These are phyloP conservation scores for Barbus barbus DNA, from an alignment of 2,113 vertebrate genomes.

Conservation along the genomic window DNA sequence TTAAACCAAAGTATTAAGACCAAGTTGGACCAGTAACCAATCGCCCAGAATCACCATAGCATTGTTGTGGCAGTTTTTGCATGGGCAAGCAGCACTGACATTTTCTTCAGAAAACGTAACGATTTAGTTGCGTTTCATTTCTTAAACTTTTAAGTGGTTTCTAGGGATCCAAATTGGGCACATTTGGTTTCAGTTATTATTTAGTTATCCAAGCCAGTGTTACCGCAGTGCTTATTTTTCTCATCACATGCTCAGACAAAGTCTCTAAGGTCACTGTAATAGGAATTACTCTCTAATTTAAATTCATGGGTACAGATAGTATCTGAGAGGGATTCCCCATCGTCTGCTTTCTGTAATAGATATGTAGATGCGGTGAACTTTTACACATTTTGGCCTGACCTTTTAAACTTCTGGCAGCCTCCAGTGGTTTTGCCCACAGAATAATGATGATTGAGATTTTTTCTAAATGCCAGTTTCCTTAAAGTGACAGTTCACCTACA, in stretches of 20 bases:
- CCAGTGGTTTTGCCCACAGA: background rate
- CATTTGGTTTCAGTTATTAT: background rate
- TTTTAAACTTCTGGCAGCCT: background rate
- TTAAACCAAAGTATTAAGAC: background rate
- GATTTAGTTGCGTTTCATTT: background rate
- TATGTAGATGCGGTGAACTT: conserved; percentile 3
- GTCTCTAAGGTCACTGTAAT: background rate
- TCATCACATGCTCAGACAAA: background rate
- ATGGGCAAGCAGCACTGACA: background rate
- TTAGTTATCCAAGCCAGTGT: conserved; percentile 5
- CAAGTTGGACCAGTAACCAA: background rate
- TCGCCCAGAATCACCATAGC: background rate
- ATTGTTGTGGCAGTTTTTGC: background rate
- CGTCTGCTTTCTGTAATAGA: conserved; percentile 27
- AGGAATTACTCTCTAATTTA: background rate
- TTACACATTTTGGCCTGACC: conserved; percentile 20
- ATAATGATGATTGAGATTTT: background rate
- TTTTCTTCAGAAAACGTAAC: background rate
- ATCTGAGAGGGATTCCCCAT: conserved; percentile 11
- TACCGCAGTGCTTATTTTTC: background rate
- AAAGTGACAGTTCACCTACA: background rate
- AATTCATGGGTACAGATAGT: background rate
- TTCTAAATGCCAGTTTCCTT: background rate
- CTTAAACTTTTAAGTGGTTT: background rate
- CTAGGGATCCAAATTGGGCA: background rate